Percentiles rank a stretch among this genome's conserved stretches.
Conservation (phyloP, 2,888 invertebrate genomes). For the Sisyra terminalis region DNA sequence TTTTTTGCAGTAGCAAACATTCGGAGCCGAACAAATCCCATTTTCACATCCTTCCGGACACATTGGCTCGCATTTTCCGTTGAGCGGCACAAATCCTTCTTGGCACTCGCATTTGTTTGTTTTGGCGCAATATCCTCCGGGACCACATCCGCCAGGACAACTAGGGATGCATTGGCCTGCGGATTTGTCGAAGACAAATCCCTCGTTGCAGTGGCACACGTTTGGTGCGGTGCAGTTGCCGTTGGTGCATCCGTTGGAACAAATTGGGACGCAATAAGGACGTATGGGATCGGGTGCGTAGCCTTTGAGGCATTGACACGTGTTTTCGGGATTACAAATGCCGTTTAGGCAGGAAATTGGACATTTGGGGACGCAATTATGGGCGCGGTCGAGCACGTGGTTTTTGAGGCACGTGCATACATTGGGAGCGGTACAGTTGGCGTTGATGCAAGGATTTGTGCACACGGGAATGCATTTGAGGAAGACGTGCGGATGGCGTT, state of each 20-base stretch:
- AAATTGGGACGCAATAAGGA: conserved; percentile 36
- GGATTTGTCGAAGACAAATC: conserved; percentile 5
- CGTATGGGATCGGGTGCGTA: conserved; percentile 5
- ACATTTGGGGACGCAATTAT: conserved; percentile 44
- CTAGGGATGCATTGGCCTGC: conserved; percentile 5
- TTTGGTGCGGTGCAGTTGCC: conserved; percentile 38
- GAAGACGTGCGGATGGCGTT: conserved; percentile 36
- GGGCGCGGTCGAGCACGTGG: conserved; percentile 34
- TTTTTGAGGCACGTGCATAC: conserved; percentile 46
- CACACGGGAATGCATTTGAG: conserved; percentile 44
- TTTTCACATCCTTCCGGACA: conserved; percentile 25
- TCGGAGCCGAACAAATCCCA: conserved; percentile 29
- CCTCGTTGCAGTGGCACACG: conserved; percentile 36
- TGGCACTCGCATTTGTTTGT: conserved; percentile 32
- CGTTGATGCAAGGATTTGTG: conserved; percentile 47
- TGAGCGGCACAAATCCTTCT: conserved; percentile 12
- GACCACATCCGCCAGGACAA: conserved; percentile 19
- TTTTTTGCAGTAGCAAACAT: conserved; percentile 15
- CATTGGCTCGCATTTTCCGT: conserved; percentile 20
- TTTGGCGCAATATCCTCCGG: conserved; percentile 28
- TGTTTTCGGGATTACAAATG: conserved; percentile 32
- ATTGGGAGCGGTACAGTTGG: conserved; percentile 46
- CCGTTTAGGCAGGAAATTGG: conserved; percentile 53
- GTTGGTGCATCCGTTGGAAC: conserved; percentile 31
- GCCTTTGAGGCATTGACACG: conserved; percentile 40